Base-by-base conservation (phyloP, 2,797 vertebrate species). In the Paguma larvata region DNA sequence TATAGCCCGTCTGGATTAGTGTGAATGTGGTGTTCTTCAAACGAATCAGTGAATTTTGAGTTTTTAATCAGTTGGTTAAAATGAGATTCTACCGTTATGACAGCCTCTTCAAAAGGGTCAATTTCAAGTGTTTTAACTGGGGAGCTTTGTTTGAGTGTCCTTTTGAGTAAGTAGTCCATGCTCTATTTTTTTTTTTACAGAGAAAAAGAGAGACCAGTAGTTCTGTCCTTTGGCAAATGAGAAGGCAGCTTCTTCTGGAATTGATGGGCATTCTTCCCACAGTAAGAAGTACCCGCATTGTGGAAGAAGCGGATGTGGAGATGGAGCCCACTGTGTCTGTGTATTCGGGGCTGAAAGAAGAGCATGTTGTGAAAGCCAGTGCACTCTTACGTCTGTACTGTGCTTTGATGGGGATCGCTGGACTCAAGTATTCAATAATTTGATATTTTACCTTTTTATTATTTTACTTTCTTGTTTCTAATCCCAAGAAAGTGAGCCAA, bases 181-280 rank as follows among this genome's bases (percentile, higher is more conserved):
- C 75, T 97, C 88, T 18, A 53, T 93, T 77, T 93, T 91, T 38
- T 38, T 38, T 97, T 16, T 10, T 91, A 1, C 98, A 99, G 99
- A 99, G 99, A 95, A 99, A 99, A 98, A 98, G 98, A 97, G 99
- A 99, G 97, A 99, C 98, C 90, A 99, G 99, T 98, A 99, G 99
- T 98, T 99, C 99, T 0, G 99, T 99, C 88, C 99, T 99, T 88
- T 99, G 99, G 99, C 99, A 99, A 97, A 99, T 99, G 99, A 99
- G 99, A 80, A 98, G 99, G 85, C 99, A 99, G 99, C 99, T 99
- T 98, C 99, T 99, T 56, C 98, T 99, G 98, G 99, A 99, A 98
- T 98, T 99, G 90, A 99, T 99, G 91, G 99, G 99, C 97, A 99
- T 99, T 98, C 98, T 99, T 95, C 99, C 99, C 1, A 99, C 99